Evolutionary conservation across 2,797 vertebrate species (phyloP).

Genomic region (Gymnodraco acuticeps): DNA sequence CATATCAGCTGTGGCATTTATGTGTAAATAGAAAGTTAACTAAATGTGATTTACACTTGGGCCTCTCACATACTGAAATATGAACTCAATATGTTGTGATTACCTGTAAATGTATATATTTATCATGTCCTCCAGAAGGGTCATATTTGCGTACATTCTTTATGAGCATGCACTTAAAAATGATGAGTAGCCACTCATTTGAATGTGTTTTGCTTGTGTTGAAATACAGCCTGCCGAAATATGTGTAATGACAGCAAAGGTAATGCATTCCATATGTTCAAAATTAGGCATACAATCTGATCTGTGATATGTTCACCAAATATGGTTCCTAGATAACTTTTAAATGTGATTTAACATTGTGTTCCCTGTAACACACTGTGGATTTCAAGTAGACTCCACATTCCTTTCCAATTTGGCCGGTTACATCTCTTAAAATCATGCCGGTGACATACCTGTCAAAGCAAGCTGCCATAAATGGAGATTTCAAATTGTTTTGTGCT

Average conservation of each 20-base stretch:
- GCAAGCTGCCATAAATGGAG: constrained; percentile 39
- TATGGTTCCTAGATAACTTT: constrained; percentile 58
- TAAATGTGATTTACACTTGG: neutral
- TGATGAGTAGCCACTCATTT: constrained; percentile 14
- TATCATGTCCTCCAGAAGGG: neutral
- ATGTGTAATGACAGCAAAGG: constrained; percentile 46
- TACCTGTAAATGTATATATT: neutral
- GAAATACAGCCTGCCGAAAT: constrained; percentile 37
- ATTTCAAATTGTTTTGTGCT: neutral
- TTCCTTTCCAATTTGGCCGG: constrained; percentile 28
- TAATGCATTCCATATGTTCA: constrained; percentile 71
- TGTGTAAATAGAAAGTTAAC: neutral
- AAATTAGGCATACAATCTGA: constrained; percentile 56
- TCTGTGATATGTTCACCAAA: constrained; percentile 67
- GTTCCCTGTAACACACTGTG: constrained; percentile 7
- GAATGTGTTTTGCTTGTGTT: constrained; percentile 25
- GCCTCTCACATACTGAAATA: neutral
- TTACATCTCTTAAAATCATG: constrained; percentile 3
- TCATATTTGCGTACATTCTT: constrained; percentile 29
- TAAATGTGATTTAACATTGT: constrained; percentile 6
- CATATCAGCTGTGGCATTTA: neutral
- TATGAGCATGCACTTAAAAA: constrained; percentile 20
- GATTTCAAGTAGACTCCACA: constrained; percentile 12
- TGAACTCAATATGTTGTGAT: neutral
- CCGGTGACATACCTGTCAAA: constrained; percentile 13